A percentile compares a stretch with the other conserved stretches of the same genome.
Evolutionary conservation across 2,888 invertebrate species (phyloP).

Genomic region (Pyrgus malvae): DNA sequence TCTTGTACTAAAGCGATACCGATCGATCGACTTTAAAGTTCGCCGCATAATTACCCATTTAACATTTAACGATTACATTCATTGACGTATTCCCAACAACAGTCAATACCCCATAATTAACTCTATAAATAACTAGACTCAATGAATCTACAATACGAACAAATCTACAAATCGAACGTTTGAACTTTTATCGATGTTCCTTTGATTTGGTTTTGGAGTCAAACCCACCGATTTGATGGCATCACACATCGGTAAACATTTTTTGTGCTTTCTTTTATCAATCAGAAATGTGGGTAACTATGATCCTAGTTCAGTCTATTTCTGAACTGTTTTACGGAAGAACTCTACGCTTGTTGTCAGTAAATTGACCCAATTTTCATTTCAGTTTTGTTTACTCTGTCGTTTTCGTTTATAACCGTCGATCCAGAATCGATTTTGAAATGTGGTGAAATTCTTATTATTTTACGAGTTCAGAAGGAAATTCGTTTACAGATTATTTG

Average conservation of each 20-base stretch:
- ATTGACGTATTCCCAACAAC: neutral
- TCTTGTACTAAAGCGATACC: too few species aligned
- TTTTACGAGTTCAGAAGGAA: neutral
- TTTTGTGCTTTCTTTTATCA: slow-evolving; percentile 16
- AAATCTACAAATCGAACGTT: slow-evolving; percentile 13
- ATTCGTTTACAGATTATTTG: neutral
- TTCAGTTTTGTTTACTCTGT: neutral
- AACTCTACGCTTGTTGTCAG: neutral
- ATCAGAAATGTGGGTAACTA: neutral
- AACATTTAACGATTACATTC: neutral
- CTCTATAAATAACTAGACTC: slow-evolving; percentile 12
- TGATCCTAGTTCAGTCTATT: too few species aligned
- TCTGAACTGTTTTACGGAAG: slow-evolving; percentile 6
- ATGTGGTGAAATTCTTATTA: neutral
- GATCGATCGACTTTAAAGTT: neutral
- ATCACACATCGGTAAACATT: slow-evolving; percentile 8
- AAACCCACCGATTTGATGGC: slow-evolving; percentile 3
- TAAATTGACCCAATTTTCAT: slow-evolving; percentile 9
- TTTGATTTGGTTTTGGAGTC: slow-evolving; percentile 28
- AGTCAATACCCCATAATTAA: slow-evolving; percentile 6
- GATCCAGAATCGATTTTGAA: slow-evolving; percentile 1
- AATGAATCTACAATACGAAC: slow-evolving; percentile 15
- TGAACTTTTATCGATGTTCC: slow-evolving; percentile 30
- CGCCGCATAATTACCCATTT: too few species aligned
- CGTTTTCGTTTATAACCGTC: neutral